These are phyloP conservation scores for Hyposmocoma kahamanoa DNA, from an alignment of 1,140 invertebrate genomes.

Conservation along the genomic window DNA sequence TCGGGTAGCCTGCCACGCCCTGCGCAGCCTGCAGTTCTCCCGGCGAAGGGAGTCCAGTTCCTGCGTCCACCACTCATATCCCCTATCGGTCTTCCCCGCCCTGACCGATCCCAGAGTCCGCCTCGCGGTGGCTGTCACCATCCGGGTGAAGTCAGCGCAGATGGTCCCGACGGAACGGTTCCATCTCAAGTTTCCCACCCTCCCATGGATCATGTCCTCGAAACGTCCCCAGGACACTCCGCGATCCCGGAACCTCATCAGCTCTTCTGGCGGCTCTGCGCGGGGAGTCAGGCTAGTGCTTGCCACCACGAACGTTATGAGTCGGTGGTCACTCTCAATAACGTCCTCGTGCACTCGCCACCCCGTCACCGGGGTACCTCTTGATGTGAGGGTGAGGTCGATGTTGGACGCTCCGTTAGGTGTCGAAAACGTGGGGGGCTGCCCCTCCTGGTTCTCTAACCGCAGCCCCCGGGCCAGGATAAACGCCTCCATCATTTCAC, in stretches of 20 bases:
- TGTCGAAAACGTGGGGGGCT: not conserved
- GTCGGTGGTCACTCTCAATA: not conserved
- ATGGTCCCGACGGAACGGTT: too few species aligned
- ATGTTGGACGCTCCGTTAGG: slow-evolving; percentile 24
- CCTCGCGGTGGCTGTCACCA: slow-evolving; percentile 9
- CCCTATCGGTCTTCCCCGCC: not conserved
- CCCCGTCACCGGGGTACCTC: too few species aligned
- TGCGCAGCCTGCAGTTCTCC: slow-evolving; percentile 6
- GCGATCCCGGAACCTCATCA: not conserved
- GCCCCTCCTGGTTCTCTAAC: not conserved
- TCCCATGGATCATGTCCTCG: too few species aligned
- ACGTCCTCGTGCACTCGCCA: not conserved
- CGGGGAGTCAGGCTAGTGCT: not conserved
- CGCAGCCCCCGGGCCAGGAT: not conserved
- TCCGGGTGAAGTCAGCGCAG: slow-evolving; percentile 6
- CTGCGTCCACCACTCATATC: slow-evolving; percentile 28
- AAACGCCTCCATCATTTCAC: not conserved
- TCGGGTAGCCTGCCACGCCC: slow-evolving; percentile 17
- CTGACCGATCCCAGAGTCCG: slow-evolving; percentile 2
- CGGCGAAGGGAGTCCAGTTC: slow-evolving; percentile 14
- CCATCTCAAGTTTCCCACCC: too few species aligned
- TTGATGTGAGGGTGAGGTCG: slow-evolving; percentile 16
- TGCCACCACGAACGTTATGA: not conserved
- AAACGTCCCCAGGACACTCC: not conserved
- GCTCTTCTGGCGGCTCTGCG: not conserved